Base-by-base conservation (phyloP, 2,113 vertebrate genomes). In the Pygoscelis antarcticus region DNA sequence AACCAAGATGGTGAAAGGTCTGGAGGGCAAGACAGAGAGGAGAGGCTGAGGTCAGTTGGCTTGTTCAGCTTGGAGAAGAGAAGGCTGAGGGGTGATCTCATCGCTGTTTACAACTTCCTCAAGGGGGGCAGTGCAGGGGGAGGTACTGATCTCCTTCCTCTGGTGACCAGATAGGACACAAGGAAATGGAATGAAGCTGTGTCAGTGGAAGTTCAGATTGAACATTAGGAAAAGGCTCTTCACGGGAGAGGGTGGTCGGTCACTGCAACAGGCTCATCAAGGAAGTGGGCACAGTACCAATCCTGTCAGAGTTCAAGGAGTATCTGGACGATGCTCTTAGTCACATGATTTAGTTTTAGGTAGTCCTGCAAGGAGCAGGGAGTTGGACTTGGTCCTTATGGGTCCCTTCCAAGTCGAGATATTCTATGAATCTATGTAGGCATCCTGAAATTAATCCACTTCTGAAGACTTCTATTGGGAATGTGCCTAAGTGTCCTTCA, bases 311-410 rank as follows among this genome's bases (percentile, higher is more conserved):
- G 40, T 78, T 87, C 47, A 74, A 34, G 54, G 34, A 60, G 16
- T 0, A 0, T 58, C 54, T 83, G 32, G 9, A 74, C 1, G 4
- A 46, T 46, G 16, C 25, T 57, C 3, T 46, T 58, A 10, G 6
- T 40, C 4, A 10, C 7, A 13, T 7, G 16, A 18, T 29, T 62
- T 74, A 57, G 32, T 52, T 47, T 75, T 46, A 58, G 54, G 44
- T 55, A 57, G 22, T 87, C 11, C 17, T 87, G 22, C 2, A 3
- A 51, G 75, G 85, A 89, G 30, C 10, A 38, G n/a, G 71, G 64
- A 61, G 6, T 36, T 68, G 36, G 21, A 49, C 38, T 76, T 60
- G 26, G 23, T 81, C 18, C 40, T 49, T 76, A 17, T 20, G 42
- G 19, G 8, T 49, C 76, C 36, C 21, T 84, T 88, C 32, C 17